Evolutionary conservation across 2,888 invertebrate genomes (phyloP).

Genomic region (Chrysomela aeneicollis): DNA sequence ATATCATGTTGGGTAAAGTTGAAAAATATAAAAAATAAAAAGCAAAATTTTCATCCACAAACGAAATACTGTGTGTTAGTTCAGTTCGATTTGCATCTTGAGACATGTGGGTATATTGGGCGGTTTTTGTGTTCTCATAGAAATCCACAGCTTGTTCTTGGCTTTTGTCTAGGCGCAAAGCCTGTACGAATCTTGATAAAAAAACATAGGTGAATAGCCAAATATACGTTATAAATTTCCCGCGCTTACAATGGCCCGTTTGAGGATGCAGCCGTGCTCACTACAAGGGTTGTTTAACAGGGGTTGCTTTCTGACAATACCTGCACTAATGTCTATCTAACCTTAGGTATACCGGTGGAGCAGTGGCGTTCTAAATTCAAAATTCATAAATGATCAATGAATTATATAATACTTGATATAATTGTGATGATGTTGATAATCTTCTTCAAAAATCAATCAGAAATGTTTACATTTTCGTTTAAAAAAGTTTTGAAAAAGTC

Average conservation of each 20-base stretch:
- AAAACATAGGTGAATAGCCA: constrained; percentile 38
- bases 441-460: too few species aligned
- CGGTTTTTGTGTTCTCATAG: too few species aligned
- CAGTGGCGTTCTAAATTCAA: constrained; percentile 42
- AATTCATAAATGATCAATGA: too few species aligned
- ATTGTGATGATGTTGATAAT: too few species aligned
- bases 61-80: too few species aligned
- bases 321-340: constrained; percentile 47
- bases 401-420: too few species aligned
- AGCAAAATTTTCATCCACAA: too few species aligned
- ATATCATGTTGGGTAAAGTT: too few species aligned
- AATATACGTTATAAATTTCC: constrained; percentile 49
- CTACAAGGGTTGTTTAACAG: constrained; percentile 48
- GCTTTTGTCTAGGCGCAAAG: not conserved
- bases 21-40: too few species aligned
- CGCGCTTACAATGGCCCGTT: constrained; percentile 54
- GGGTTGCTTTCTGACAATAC: constrained; percentile 46
- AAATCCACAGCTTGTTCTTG: not conserved
- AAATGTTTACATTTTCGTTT: too few species aligned
- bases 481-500: too few species aligned
- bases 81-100: too few species aligned
- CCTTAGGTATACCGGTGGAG: constrained; percentile 31
- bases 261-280: constrained; percentile 49
- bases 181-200: constrained; percentile 21
- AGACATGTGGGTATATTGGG: not conserved